phyloP scores from a whole-genome alignment of 2,797 vertebrate species.

The Harpagifer antarcticus region DNA sequence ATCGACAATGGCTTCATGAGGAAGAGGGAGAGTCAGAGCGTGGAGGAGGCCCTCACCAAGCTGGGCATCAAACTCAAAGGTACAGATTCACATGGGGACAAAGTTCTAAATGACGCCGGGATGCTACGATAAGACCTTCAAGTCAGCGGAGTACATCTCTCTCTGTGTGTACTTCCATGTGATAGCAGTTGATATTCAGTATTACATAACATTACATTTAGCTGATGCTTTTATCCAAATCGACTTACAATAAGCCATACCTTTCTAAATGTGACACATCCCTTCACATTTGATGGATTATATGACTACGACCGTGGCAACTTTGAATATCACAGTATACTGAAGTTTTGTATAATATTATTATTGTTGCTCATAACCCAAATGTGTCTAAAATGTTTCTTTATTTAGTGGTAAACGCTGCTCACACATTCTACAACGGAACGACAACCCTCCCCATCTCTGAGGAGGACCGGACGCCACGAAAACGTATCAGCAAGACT shows the following conservation, averaged over 20 bases:
- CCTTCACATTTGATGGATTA: neutral
- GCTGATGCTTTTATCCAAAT: no score
- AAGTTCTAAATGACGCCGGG: neutral
- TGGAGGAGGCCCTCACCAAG: constrained; percentile 97
- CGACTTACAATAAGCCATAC: no score
- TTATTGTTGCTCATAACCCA: constrained; percentile 7
- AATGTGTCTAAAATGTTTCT: neutral
- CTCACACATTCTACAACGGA: constrained; percentile 99
- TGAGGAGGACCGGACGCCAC: constrained; percentile 96
- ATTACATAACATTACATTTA: no score
- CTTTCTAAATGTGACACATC: no score
- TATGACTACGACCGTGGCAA: neutral
- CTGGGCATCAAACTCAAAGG: constrained; percentile 98
- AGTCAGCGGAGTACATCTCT: no score
- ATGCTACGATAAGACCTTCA: neutral
- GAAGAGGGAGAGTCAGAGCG: constrained; percentile 95
- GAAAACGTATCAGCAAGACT: constrained; percentile 99
- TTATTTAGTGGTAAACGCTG: constrained; percentile 94
- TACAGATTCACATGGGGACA: constrained; percentile 51
- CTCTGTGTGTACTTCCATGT: neutral
- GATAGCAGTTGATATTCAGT: neutral
- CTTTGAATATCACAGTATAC: neutral
- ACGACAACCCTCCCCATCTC: constrained; percentile 99
- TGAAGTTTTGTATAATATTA: neutral
- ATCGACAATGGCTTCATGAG: constrained; percentile 99